These are phyloP conservation scores for Baccha elongata DNA, from an alignment of 2,888 invertebrate species.

Conservation along the genomic window DNA sequence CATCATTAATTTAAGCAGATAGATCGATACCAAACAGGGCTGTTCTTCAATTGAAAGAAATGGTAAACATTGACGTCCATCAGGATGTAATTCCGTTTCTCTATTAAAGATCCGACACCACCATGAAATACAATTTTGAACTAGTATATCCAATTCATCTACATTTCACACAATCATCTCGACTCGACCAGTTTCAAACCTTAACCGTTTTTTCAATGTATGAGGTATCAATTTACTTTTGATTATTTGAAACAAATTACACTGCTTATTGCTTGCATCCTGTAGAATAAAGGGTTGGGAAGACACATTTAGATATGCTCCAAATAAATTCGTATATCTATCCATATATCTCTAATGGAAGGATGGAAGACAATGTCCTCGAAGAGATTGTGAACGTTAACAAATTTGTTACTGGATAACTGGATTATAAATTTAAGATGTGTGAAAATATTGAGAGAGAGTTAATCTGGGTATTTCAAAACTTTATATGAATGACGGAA, in stretches of 20 bases:
- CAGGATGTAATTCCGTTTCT: conserved; percentile 14
- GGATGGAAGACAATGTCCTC: too few species aligned
- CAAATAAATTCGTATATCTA: too few species aligned
- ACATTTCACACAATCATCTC: conserved; percentile 56
- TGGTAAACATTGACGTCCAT: conserved; percentile 45
- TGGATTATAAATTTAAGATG: too few species aligned
- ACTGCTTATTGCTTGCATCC: conserved; percentile 60
- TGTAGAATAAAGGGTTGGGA: too few species aligned
- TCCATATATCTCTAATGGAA: too few species aligned
- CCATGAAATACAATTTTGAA: conserved; percentile 49
- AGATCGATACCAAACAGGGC: conserved; percentile 62
- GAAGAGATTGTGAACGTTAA: too few species aligned
- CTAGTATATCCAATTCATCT: conserved; percentile 51
- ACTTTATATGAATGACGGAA: too few species aligned
- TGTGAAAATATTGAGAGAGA: too few species aligned
- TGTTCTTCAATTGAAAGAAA: conserved; percentile 54
- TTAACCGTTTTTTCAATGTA: conserved; percentile 48
- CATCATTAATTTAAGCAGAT: conserved; percentile 72
- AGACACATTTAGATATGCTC: too few species aligned
- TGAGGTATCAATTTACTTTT: conserved; percentile 66
- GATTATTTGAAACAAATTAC: conserved; percentile 66
- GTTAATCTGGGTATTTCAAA: too few species aligned
- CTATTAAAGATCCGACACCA: not conserved
- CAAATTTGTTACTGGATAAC: too few species aligned
- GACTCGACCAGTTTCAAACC: conserved; percentile 4